Conservation (phyloP, 2,797 vertebrate species). For the Champsocephalus esox region DNA sequence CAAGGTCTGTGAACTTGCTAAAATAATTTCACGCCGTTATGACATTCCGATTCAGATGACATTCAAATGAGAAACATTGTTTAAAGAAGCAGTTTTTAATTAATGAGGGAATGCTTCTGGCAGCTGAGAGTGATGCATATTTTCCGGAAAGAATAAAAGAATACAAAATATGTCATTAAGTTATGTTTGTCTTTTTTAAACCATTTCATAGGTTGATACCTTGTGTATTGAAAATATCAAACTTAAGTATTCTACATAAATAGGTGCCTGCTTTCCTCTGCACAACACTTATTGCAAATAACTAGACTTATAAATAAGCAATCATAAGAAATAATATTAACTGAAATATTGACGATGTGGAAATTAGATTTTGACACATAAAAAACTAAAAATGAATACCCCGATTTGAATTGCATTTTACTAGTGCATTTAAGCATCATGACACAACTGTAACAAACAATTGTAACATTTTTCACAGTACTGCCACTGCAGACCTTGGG, state of each 20-base stretch:
- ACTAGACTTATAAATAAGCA: neutral
- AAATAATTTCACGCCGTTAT: slow-evolving; percentile 47
- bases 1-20: slow-evolving; percentile 17
- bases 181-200: slow-evolving; percentile 39
- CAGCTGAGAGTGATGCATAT: slow-evolving; percentile 24
- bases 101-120: slow-evolving; percentile 27
- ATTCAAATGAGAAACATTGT: slow-evolving; percentile 12
- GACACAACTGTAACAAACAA: slow-evolving; percentile 9
- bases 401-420: neutral
- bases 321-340: neutral
- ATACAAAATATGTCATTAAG: slow-evolving; percentile 1
- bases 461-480: neutral
- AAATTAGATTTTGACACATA: neutral
- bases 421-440: neutral
- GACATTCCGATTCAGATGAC: slow-evolving; percentile 40
- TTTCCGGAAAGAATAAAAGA: slow-evolving; percentile 38
- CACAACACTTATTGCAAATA: neutral
- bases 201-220: slow-evolving; percentile 30
- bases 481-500: neutral
- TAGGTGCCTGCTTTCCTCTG: neutral
- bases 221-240: slow-evolving; percentile 54
- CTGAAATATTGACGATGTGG: slow-evolving; percentile 5
- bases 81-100: slow-evolving; percentile 48
- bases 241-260: slow-evolving; percentile 7
- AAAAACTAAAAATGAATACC: no score